These are phyloP conservation scores for Cladopsammia gracilis DNA, from an alignment of 64 coral and sea anemone species.

Conservation along the genomic window DNA sequence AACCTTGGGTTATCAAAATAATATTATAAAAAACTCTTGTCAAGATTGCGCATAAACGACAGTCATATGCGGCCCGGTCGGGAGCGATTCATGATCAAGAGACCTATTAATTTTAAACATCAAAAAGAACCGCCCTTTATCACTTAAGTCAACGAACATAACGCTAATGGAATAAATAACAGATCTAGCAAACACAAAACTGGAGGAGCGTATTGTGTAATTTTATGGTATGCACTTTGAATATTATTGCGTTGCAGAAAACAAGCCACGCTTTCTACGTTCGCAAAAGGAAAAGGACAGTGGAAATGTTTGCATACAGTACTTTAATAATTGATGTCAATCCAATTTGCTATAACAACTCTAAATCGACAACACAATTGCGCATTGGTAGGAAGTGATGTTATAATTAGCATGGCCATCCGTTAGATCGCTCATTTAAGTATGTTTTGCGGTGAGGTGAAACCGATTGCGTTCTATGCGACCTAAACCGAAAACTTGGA, in stretches of 20 bases:
- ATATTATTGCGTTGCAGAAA: background rate
- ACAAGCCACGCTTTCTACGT: background rate
- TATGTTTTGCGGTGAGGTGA: background rate
- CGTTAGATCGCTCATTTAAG: background rate
- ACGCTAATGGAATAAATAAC: conserved; percentile 27
- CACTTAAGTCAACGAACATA: conserved; percentile 4
- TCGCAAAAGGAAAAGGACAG: background rate
- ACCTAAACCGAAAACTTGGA: background rate
- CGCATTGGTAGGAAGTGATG: background rate
- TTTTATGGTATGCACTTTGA: background rate
- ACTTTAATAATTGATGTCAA: background rate
- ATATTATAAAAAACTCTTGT: background rate
- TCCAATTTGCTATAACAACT: background rate
- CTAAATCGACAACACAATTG: background rate
- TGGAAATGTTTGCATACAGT: conserved; percentile 34
- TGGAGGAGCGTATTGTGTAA: background rate
- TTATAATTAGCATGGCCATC: background rate
- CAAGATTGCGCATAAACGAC: background rate
- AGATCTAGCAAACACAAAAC: background rate
- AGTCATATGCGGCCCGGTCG: background rate
- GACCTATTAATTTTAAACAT: conserved; percentile 28
- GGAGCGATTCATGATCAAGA: conserved; percentile 15
- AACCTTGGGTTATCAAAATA: conserved; percentile 25
- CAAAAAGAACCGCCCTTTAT: conserved; percentile 45
- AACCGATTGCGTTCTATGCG: background rate